phyloP scores from a whole-genome alignment of 1,140 invertebrate species.

The Radopholus similis region DNA sequence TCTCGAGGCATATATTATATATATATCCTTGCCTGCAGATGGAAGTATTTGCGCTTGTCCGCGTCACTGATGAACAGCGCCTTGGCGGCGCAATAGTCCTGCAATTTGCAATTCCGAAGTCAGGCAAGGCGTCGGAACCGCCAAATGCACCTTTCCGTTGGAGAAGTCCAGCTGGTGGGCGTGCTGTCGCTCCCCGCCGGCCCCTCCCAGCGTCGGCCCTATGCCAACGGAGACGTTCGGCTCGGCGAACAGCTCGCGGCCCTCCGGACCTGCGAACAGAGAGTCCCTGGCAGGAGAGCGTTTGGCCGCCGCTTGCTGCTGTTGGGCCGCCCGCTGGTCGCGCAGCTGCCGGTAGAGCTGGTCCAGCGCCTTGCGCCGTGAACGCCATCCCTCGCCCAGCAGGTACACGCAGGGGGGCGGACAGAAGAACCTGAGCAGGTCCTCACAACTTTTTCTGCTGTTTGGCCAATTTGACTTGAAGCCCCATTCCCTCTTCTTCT shows the following conservation, averaged over 20 bases:
- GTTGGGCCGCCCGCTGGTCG: slow-evolving; percentile 76
- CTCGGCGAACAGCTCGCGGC: slow-evolving; percentile 63
- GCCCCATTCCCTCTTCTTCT: no score
- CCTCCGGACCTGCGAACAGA: background rate
- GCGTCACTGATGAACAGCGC: slow-evolving; percentile 98
- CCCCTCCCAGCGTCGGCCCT: slow-evolving; percentile 63
- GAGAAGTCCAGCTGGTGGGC: slow-evolving; percentile 82
- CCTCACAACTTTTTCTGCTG: background rate
- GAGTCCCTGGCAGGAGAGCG: background rate
- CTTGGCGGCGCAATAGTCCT: slow-evolving; percentile 98
- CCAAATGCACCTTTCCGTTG: slow-evolving; percentile 69
- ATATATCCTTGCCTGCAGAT: slow-evolving; percentile 80
- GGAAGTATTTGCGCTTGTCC: slow-evolving; percentile 98
- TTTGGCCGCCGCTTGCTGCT: slow-evolving; percentile 45
- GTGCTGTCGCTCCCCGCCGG: slow-evolving; percentile 20
- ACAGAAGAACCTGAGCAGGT: slow-evolving; percentile 79
- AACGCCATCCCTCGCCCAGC: slow-evolving; percentile 91
- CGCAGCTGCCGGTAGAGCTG: slow-evolving; percentile 20
- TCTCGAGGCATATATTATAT: background rate
- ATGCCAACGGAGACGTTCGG: slow-evolving; percentile 97
- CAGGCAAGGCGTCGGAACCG: background rate
- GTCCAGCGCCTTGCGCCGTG: slow-evolving; percentile 24
- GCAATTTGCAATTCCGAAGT: slow-evolving; percentile 49
- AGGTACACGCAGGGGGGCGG: slow-evolving; percentile 98
- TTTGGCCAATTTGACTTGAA: no score